Percentiles rank a stretch among this genome's conserved stretches.
phyloP scores from a whole-genome alignment of 2,888 invertebrate genomes.

The Drosophila pegasa region DNA sequence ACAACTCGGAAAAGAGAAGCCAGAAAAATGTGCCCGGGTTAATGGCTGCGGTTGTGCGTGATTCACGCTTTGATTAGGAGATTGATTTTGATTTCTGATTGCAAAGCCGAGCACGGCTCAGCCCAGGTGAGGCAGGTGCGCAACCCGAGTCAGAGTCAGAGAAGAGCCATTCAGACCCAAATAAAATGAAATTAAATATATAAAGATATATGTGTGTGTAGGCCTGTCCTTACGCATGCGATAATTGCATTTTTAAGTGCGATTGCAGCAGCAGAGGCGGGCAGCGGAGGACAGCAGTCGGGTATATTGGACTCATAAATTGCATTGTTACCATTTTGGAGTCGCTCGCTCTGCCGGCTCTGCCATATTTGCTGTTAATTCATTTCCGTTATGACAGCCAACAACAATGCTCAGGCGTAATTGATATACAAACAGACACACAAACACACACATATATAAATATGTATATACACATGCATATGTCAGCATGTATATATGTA shows the following conservation, averaged over 20 bases:
- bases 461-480: slow-evolving; percentile 3
- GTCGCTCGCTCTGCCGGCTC: slow-evolving; percentile 4
- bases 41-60: slow-evolving; percentile 74
- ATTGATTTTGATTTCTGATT: slow-evolving; percentile 60
- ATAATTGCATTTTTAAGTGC: slow-evolving; percentile 74
- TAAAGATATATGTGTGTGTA: background rate
- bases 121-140: background rate
- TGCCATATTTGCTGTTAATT: slow-evolving; percentile 73
- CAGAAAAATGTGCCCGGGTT: slow-evolving; percentile 28
- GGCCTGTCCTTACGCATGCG: slow-evolving; percentile 18
- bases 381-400: slow-evolving; percentile 74
- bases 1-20: slow-evolving; percentile 7
- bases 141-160: too few relatives aligned
- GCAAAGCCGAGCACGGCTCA: slow-evolving; percentile 3
- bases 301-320: slow-evolving; percentile 50
- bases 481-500: slow-evolving; percentile 12
- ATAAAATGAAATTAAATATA: background rate
- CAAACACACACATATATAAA: slow-evolving; percentile 32
- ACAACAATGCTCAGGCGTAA: slow-evolving; percentile 56
- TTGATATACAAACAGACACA: slow-evolving; percentile 71
- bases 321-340: slow-evolving; percentile 34
- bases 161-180: background rate
- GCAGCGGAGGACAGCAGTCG: slow-evolving; percentile 8
- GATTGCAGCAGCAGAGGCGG: slow-evolving; percentile 24
- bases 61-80: slow-evolving; percentile 72